phyloP scores from a whole-genome alignment of 2,797 vertebrate species.

The Telmatherina bonti region DNA sequence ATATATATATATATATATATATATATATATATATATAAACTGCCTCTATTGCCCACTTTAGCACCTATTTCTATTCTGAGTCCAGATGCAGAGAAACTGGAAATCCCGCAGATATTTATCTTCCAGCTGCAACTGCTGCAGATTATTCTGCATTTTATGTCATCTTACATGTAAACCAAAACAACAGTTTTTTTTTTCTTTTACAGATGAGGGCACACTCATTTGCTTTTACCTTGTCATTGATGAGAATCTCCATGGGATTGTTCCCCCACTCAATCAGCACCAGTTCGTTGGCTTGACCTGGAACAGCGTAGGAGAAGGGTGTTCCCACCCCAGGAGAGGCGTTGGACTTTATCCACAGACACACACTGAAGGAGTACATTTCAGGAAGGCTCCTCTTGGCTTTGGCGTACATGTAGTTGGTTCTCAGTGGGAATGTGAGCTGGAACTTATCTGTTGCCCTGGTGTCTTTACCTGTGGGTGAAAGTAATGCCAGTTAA shows the following conservation, averaged over 20 bases:
- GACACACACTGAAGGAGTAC: conserved; percentile 95
- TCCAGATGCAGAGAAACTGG: not conserved
- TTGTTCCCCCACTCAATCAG: conserved; percentile 98
- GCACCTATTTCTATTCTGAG: conserved; percentile 22
- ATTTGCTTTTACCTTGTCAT: conserved; percentile 89
- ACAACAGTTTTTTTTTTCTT: too few relatives aligned
- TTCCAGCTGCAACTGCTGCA: not conserved
- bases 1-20: too few relatives aligned
- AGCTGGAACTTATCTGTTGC: conserved; percentile 94
- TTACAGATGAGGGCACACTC: too few relatives aligned
- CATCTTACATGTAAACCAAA: not conserved
- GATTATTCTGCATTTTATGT: not conserved
- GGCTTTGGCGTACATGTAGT: conserved; percentile 98
- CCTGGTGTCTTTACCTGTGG: conserved; percentile 90
- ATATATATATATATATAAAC: too few relatives aligned
- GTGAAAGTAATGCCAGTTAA: not conserved
- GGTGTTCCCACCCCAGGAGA: conserved; percentile 95
- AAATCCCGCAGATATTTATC: too few relatives aligned
- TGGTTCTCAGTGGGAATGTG: conserved; percentile 94
- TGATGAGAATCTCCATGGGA: conserved; percentile 99
- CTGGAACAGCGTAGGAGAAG: conserved; percentile 94
- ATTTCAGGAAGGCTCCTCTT: conserved; percentile 96
- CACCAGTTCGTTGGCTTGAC: conserved; percentile 95
- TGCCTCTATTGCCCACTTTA: conserved; percentile 29
- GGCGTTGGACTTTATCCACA: conserved; percentile 97